Conservation (phyloP, 2,888 invertebrate genomes). For the Halictus quadricinctus region DNA sequence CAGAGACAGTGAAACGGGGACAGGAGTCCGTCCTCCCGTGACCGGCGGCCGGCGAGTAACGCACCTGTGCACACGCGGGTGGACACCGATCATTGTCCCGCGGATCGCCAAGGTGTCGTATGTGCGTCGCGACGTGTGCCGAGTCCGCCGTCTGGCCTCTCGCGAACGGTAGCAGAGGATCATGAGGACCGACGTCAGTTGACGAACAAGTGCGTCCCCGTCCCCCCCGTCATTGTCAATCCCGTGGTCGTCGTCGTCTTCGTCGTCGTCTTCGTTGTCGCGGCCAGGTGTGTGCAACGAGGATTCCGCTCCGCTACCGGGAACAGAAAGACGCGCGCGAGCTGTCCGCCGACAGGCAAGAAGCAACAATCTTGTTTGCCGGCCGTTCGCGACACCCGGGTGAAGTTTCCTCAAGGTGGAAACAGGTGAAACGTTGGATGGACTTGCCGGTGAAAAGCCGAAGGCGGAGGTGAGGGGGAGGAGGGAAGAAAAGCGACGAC, state of each 20-base stretch:
- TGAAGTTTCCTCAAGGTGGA: conserved; percentile 48
- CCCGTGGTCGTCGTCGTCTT: conserved; percentile 40
- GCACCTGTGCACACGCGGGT: conserved; percentile 22
- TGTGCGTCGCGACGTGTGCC: conserved; percentile 54
- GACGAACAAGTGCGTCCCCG: conserved; percentile 63
- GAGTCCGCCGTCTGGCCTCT: conserved; percentile 24
- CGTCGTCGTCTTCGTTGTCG: neutral
- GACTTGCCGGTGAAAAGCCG: conserved; percentile 48
- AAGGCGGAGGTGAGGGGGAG: conserved; percentile 68
- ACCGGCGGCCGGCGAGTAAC: conserved; percentile 32
- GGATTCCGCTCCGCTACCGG: conserved; percentile 27
- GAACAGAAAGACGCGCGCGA: neutral
- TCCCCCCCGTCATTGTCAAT: conserved; percentile 31
- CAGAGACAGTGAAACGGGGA: neutral
- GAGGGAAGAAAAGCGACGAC: conserved; percentile 64
- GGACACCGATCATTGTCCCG: neutral
- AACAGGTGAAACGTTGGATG: conserved; percentile 60
- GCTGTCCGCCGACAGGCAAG: neutral
- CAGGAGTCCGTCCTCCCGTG: neutral
- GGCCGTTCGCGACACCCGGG: neutral
- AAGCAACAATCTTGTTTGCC: neutral
- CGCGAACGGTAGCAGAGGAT: conserved; percentile 44
- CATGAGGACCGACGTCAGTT: conserved; percentile 66
- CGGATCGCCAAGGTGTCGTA: conserved; percentile 23
- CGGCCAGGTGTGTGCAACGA: conserved; percentile 10